These are phyloP conservation scores for Nothoprocta pentlandii DNA, from an alignment of 2,113 vertebrate genomes.

Conservation along the genomic window DNA sequence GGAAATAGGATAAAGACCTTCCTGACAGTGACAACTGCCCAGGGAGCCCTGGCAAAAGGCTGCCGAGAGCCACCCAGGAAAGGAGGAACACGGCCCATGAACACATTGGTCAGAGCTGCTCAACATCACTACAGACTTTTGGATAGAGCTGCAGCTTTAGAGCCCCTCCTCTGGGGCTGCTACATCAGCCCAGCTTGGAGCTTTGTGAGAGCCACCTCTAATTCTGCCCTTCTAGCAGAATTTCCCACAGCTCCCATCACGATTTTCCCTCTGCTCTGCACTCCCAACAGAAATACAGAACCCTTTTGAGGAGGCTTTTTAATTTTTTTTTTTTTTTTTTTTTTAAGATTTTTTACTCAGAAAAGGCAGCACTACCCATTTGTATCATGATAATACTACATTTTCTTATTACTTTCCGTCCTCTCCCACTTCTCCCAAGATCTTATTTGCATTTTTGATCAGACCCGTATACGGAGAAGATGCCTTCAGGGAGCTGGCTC, in stretches of 20 bases:
- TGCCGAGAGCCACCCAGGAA: not conserved
- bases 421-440: not conserved
- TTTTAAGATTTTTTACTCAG: not conserved
- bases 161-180: not conserved
- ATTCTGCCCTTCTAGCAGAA: not conserved
- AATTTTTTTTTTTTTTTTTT: not conserved
- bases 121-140: too few species aligned
- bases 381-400: not conserved
- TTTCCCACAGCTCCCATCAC: not conserved
- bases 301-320: not conserved
- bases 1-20: not conserved
- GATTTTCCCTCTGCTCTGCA: not conserved
- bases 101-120: accelerated
- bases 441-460: conserved; percentile 67
- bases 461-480: not conserved
- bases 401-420: conserved; percentile 3
- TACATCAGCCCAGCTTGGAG: not conserved
- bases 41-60: not conserved
- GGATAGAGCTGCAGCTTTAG: accelerated
- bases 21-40: not conserved
- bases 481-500: conserved; percentile 1
- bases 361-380: not conserved
- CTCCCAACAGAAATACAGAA: not conserved
- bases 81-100: accelerated
- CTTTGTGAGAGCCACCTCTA: not conserved